phyloP scores from a whole-genome alignment of 30 jellyfish, hydroid and myxozoan species.

The Turritopsis rubra region DNA sequence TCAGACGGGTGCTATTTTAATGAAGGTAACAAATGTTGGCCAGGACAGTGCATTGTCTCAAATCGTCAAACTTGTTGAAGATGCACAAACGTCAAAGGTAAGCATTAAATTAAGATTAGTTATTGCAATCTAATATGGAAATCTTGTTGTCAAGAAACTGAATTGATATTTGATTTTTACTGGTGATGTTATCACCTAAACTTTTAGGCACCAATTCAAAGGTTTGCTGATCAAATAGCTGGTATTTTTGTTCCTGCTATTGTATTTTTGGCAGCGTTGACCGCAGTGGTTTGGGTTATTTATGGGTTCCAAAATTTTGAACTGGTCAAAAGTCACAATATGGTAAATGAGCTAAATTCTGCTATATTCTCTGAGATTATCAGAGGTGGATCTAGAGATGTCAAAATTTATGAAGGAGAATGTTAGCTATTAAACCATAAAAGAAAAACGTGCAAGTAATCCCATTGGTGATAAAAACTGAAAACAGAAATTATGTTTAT shows the following conservation, averaged over 20 bases:
- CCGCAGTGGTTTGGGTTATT: slow-evolving; percentile 61
- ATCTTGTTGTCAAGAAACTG: too few relatives aligned
- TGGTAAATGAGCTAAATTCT: slow-evolving; percentile 25
- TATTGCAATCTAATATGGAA: too few relatives aligned
- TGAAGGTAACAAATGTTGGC: slow-evolving; percentile 88
- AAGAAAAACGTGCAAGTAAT: too few relatives aligned
- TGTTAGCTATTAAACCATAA: too few relatives aligned
- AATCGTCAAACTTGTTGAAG: slow-evolving; percentile 84
- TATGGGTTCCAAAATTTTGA: slow-evolving; percentile 66
- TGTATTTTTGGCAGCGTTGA: slow-evolving; percentile 49
- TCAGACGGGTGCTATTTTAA: slow-evolving; percentile 72
- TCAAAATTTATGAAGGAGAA: too few relatives aligned
- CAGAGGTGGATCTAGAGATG: too few relatives aligned
- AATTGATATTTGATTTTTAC: too few relatives aligned
- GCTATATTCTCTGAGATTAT: too few relatives aligned
- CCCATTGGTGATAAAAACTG: too few relatives aligned
- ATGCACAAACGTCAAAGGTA: slow-evolving; percentile 96
- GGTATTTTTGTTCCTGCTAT: slow-evolving; percentile 79
- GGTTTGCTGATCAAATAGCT: slow-evolving; percentile 88
- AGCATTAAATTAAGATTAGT: too few relatives aligned
- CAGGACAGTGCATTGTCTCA: slow-evolving; percentile 84
- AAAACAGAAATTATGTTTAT: too few relatives aligned
- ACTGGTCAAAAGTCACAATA: slow-evolving; percentile 48
- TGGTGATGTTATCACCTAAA: too few relatives aligned
- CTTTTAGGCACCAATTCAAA: slow-evolving; percentile 97